Percentiles rank a stretch among this genome's conserved stretches.
Conservation (phyloP, 2,113 vertebrate genomes). For the Rhegmatorhina hoffmannsi region DNA sequence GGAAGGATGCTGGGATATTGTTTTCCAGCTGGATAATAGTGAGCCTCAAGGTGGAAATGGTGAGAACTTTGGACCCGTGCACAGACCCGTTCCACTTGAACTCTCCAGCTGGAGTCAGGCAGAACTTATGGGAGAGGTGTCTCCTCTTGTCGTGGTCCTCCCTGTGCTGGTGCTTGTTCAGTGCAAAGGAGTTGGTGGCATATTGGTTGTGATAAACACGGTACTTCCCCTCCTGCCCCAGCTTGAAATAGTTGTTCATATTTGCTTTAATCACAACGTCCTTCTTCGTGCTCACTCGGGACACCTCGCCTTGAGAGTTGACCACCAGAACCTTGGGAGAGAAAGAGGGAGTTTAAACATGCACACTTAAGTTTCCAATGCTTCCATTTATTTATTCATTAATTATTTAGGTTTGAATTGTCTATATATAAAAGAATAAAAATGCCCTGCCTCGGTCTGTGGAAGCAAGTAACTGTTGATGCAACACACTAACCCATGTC, state of each 20-base stretch:
- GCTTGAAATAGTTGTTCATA: constrained; percentile 86
- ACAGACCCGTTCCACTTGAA: constrained; percentile 99
- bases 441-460: neutral
- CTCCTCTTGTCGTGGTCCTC: constrained; percentile 97
- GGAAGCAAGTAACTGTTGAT: neutral
- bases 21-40: constrained; percentile 97
- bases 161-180: constrained; percentile 98
- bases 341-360: neutral
- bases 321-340: constrained; percentile 85
- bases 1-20: constrained; percentile 92
- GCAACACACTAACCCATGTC: rapidly evolving
- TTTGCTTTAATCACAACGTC: constrained; percentile 89
- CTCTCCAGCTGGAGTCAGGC: constrained; percentile 91
- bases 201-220: constrained; percentile 97
- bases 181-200: constrained; percentile 92
- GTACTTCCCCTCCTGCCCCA: constrained; percentile 98
- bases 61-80: constrained; percentile 92
- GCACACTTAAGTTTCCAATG: neutral
- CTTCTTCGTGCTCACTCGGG: constrained; percentile 85
- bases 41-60: constrained; percentile 91
- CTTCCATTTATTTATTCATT: neutral
- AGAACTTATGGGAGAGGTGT: constrained; percentile 97
- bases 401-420: neutral
- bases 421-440: neutral
- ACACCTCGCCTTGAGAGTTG: constrained; percentile 90